Evolutionary conservation across 92 coral and sea anemone species (phyloP), one percentile per base, ranked within the genome.

Genomic region (Chrysogorgia sp.): DNA sequence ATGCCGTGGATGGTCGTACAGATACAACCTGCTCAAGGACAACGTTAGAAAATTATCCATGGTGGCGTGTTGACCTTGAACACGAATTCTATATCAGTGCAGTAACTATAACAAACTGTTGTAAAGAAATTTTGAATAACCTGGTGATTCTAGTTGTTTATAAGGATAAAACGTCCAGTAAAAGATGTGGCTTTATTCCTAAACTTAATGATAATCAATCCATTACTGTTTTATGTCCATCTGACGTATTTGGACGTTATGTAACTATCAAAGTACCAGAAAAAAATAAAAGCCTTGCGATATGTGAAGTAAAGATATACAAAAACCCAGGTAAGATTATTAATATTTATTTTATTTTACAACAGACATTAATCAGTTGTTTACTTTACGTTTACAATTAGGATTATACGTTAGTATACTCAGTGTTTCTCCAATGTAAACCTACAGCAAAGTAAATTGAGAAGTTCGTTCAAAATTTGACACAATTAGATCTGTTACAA

Each of bases 21-120:
- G 79, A 72, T 72, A 65, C 65, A 2, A 32, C 23, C 32, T 72
- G 79, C 37, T 53, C 79, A n/a, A 58, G 17, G 34, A 72, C 79
- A 56, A 56, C 59, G 19, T 53, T 30, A 53, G 79, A 72, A 31
- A 40, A 53, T 10, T 17, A 72, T 56, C 79, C 79, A 15, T 72
- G 79, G 79, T 72, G 79, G 79, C 35, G 48, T 33, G 79, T 72
- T 32, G 79, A 72, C 43, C 55, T 72, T 8, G 47, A 53, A 53
- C 15, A 34, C 19, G 34, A 72, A 32, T 28, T 31, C 10, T 9
- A 53, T 22, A 24, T 72, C 1, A 72, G 53, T 64, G 79, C 79
- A 34, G 66, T 72, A 19, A 29, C 29, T 56, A 37, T 72, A 12
- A 29, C 53, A 53, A 72, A 72, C 64, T 72, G 79, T 41, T 72